Evolutionary conservation across 2,113 vertebrate species (phyloP), one percentile per base, ranked within the genome.

Genomic region (Solenodon paradoxus): DNA sequence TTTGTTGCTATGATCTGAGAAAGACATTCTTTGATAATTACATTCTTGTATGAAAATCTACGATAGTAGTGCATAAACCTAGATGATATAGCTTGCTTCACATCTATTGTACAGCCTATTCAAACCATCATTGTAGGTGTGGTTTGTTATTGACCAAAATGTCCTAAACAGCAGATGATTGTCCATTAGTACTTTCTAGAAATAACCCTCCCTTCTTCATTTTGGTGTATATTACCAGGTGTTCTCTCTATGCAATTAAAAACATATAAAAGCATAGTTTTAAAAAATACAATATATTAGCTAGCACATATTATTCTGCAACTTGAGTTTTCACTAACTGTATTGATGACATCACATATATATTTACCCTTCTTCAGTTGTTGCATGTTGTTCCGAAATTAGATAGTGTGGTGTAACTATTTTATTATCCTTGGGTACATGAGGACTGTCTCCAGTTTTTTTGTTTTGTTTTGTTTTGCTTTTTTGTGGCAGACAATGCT

Each of bases 321-420:
- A 84, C 53, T 82, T 80, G 57, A 96, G n/a, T 38, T 74, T 90
- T 93, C 66, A 86, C 35, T 89, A 84, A 92, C 28, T 89, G 53
- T 61, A 61, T 45, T 86, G 64, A 30, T 47, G 22, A 17, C 38
- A 71, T 47, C 51, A 71, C 38, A 15, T 81, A 81, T 51, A 42
- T 66, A 49, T 80, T 57, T 90, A 59, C 19, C 35, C 61, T 45
- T 86, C 30, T 89, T 55, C 53, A 89, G 11, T 13, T 42, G n/a
- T 47, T 86, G 35, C 42, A 38, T 59, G 40, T n/a, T 80, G 5
- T 68, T 61, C 8, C 77, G 22, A 26, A 86, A 87, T 87, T 75
- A 40, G 30, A 35, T 80, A 66, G 90, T 49, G 19, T 40, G 64
- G 64, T 79, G 78, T 84, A 68, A 68, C 40, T 66, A 72, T 91